Evolutionary conservation across 2,888 invertebrate genomes (phyloP).

Genomic region (Seladonia tumulorum): DNA sequence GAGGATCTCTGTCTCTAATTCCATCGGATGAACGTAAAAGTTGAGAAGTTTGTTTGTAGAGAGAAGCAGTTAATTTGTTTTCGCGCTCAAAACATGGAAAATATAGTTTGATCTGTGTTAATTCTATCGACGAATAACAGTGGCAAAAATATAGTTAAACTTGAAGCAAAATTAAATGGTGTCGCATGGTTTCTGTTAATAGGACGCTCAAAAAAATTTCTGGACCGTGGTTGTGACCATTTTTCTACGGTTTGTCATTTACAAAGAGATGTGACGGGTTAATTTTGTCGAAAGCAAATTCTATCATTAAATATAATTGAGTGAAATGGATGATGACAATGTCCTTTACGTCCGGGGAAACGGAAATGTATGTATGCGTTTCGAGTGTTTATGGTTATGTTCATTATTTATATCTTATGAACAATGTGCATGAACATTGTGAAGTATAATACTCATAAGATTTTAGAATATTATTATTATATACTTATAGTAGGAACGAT

Average conservation of each 20-base stretch:
- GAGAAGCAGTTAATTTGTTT: neutral
- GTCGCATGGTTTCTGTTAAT: neutral
- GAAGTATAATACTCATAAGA: too few relatives aligned
- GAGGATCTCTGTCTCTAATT: too few relatives aligned
- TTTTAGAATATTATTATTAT: neutral
- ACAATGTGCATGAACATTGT: neutral
- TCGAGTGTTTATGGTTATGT: constrained; percentile 4
- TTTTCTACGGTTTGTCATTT: constrained; percentile 30
- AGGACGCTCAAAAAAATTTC: neutral
- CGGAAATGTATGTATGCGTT: constrained; percentile 63
- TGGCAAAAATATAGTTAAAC: neutral
- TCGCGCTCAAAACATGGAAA: neutral
- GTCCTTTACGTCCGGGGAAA: constrained; percentile 76
- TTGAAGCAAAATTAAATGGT: neutral
- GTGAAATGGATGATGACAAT: constrained; percentile 75
- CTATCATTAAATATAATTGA: constrained; percentile 6
- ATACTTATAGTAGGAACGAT: neutral
- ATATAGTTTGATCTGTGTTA: neutral
- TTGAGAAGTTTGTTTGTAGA: neutral
- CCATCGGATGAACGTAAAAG: neutral
- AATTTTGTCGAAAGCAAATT: constrained; percentile 18
- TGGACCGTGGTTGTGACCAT: neutral
- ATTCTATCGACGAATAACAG: neutral
- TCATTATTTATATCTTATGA: too few relatives aligned
- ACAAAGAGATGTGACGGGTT: constrained; percentile 32